Base-by-base conservation (phyloP, 2,113 vertebrate species). In the Poeciliopsis turrubarensis region DNA sequence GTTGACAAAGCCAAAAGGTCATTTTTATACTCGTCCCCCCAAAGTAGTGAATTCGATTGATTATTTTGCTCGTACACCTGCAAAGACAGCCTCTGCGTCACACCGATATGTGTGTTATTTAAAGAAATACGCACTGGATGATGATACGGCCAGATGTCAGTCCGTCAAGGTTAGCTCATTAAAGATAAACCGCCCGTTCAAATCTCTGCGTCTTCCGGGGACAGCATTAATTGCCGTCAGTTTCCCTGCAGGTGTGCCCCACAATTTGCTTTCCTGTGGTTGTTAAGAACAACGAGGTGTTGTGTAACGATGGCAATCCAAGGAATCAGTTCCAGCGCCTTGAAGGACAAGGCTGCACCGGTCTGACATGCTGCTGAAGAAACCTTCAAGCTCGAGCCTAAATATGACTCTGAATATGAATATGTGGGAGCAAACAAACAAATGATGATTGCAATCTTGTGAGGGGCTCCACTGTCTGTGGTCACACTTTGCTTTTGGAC, bases 141-240 rank as follows among this genome's bases (percentile, higher is more conserved):
- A 41, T 4, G 65, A 78, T 34, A 4, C 44, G 68, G 39, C 39
- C 51, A 34, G 15, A 41, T 74, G 54, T 57, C 63, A 75, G 19
- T 19, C 29, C 17, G 31, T 69, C 27, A 67, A 82, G 78, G n/a
- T 82, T 86, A 81, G 71, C 81, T 89, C 78, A 88, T 88, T 89
- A 87, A 90, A 90, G 90, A 68, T 30, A 77, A 31, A 19, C 30
- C 19, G 6, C 29, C 29, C 30, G 22, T 62, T 30, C 27, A 30
- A 29, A 62, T 14, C 3, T 62, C 19, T 62, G 26, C 15, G 1
- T 47, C 30, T 27, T 30, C 14, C 27, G 5, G 27, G 60, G 14
- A 62, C 29, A 30, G 14, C 29, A 77, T 83, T 91, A 90, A 87
- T 89, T 90, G 83, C 76, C 73, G 78, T 84, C 82, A 80, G 79